Conservation (phyloP, 2,888 invertebrate genomes). For the Pristionchus exspectatus region DNA sequence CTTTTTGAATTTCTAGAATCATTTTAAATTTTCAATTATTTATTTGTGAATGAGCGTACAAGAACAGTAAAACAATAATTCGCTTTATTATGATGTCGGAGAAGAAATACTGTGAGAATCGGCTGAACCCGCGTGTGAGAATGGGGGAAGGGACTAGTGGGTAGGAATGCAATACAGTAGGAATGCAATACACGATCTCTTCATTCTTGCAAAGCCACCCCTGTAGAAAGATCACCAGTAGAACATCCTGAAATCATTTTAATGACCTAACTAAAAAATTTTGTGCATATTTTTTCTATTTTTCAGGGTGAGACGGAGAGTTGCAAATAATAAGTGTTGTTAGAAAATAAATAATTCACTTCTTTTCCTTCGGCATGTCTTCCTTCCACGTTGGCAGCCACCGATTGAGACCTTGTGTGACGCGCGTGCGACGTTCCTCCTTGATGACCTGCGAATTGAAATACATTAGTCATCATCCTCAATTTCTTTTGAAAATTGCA, state of each 20-base stretch:
- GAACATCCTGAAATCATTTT: not conserved
- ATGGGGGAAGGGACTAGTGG: not conserved
- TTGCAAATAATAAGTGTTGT: not conserved
- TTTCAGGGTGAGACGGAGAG: too few relatives aligned
- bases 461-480: too few relatives aligned
- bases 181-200: not conserved
- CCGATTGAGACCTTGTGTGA: not conserved
- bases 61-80: not conserved
- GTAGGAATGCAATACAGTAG: not conserved
- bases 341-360: not conserved
- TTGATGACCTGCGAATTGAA: slow-evolving; percentile 20
- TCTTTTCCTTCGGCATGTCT: slow-evolving; percentile 8
- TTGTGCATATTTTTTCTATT: too few relatives aligned
- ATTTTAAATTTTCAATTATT: not conserved
- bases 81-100: not conserved
- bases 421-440: not conserved
- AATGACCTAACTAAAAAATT: too few relatives aligned
- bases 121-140: not conserved
- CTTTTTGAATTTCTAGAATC: slow-evolving; percentile 51
- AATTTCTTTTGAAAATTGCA: too few relatives aligned
- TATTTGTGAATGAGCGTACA: not conserved
- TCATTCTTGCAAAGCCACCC: too few relatives aligned
- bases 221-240: not conserved
- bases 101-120: slow-evolving; percentile 7
- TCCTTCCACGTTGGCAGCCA: slow-evolving; percentile 51